These are phyloP conservation scores for Polymixis lichenea DNA, from an alignment of 2,888 invertebrate species.

Conservation along the genomic window DNA sequence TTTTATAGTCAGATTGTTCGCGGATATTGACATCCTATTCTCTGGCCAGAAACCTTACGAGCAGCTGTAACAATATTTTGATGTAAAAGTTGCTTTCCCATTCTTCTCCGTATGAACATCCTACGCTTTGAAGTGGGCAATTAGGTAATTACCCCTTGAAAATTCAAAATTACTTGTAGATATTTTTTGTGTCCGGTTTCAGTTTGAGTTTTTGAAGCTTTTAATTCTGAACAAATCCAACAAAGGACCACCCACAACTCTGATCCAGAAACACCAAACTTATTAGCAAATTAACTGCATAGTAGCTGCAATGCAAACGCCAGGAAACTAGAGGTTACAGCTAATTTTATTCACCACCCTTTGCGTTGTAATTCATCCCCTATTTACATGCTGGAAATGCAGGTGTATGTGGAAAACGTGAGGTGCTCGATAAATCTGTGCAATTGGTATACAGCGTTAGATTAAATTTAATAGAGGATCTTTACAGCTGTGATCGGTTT, in stretches of 20 bases:
- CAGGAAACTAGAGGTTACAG: constrained; percentile 51
- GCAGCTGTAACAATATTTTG: neutral
- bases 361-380: constrained; percentile 56
- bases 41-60: neutral
- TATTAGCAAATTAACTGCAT: constrained; percentile 31
- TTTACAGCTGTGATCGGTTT: too few relatives aligned
- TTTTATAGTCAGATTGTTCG: neutral
- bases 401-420: constrained; percentile 76
- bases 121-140: neutral
- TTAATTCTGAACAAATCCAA: neutral
- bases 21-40: neutral
- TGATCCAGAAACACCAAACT: constrained; percentile 17
- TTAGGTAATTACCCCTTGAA: neutral
- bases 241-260: constrained; percentile 9
- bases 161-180: neutral
- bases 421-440: constrained; percentile 79
- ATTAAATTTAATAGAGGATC: neutral
- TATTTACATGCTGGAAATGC: constrained; percentile 71
- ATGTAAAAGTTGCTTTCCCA: neutral
- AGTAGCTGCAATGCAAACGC: constrained; percentile 32
- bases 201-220: neutral
- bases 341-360: constrained; percentile 60
- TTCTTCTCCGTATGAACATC: neutral
- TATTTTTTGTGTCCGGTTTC: too few relatives aligned
- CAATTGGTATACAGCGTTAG: constrained; percentile 74